These are phyloP conservation scores for Oxyura jamaicensis DNA, from an alignment of 2,113 vertebrate genomes.

Conservation along the genomic window DNA sequence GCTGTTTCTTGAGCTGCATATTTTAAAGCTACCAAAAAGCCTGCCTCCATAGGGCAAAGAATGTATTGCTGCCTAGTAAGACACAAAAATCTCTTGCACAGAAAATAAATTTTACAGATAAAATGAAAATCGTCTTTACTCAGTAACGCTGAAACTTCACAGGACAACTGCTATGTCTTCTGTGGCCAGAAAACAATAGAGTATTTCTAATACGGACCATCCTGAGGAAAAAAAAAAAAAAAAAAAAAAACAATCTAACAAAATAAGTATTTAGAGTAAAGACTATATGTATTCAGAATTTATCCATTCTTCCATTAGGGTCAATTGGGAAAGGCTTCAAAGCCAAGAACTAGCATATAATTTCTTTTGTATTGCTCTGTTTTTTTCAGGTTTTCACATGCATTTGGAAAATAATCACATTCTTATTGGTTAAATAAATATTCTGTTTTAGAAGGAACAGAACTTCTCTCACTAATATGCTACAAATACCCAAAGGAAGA, in stretches of 20 bases:
- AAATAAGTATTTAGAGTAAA: background rate
- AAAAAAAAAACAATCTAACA: background rate
- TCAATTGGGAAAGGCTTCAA: background rate
- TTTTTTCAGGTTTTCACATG: background rate
- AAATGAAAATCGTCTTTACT: background rate
- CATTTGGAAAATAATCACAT: background rate
- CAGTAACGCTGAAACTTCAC: background rate
- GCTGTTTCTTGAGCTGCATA: background rate
- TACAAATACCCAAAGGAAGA: background rate
- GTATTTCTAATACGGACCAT: background rate
- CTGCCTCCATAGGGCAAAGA: background rate
- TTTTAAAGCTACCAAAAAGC: background rate
- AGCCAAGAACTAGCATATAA: background rate
- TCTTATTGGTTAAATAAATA: background rate
- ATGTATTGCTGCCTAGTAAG: background rate
- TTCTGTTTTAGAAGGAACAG: background rate
- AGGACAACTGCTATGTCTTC: background rate
- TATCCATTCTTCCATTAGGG: background rate
- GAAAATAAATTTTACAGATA: background rate
- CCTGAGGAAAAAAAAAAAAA: background rate
- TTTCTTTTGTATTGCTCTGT: background rate
- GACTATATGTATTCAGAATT: accelerated
- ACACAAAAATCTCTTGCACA: background rate
- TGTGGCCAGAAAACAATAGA: background rate
- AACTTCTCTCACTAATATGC: background rate